Evolutionary conservation across 35 echinoderm and acorn worm genomes (phyloP).

Genomic region (Hemicentrotus pulcherrimus): DNA sequence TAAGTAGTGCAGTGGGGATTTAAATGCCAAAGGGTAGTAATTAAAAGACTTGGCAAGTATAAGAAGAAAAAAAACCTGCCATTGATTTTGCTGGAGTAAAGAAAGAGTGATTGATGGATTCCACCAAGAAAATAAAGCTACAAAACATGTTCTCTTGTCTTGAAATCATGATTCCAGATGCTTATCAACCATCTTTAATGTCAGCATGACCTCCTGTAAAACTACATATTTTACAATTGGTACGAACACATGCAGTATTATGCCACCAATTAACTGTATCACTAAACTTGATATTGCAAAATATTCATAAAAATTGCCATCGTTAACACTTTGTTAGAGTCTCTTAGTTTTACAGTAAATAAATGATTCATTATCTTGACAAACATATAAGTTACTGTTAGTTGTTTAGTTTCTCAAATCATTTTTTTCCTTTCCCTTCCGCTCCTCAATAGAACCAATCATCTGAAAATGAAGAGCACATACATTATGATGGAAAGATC

Average conservation of each 20-base stretch:
- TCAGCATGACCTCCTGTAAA: background rate
- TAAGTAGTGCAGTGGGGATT: too few species aligned
- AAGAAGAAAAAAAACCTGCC: too few species aligned
- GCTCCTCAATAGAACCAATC: background rate
- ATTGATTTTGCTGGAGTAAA: background rate
- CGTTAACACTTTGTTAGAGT: too few species aligned
- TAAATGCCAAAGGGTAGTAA: too few species aligned
- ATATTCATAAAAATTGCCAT: too few species aligned
- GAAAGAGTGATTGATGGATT: background rate
- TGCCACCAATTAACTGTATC: background rate
- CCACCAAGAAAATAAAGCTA: background rate
- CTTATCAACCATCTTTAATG: background rate
- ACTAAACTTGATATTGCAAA: background rate
- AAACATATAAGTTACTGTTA: too few species aligned
- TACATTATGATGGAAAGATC: conserved; percentile 62
- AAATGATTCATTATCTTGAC: too few species aligned
- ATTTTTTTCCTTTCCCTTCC: background rate
- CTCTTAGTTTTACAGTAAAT: too few species aligned
- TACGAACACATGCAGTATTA: background rate
- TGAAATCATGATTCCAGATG: background rate
- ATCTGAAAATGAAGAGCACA: conserved; percentile 21
- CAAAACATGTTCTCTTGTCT: background rate
- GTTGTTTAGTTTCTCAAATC: background rate
- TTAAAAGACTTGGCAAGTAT: too few species aligned
- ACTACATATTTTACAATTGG: background rate